These are phyloP conservation scores for Achlya flavicornis DNA, from an alignment of 2,888 invertebrate genomes.

Conservation along the genomic window DNA sequence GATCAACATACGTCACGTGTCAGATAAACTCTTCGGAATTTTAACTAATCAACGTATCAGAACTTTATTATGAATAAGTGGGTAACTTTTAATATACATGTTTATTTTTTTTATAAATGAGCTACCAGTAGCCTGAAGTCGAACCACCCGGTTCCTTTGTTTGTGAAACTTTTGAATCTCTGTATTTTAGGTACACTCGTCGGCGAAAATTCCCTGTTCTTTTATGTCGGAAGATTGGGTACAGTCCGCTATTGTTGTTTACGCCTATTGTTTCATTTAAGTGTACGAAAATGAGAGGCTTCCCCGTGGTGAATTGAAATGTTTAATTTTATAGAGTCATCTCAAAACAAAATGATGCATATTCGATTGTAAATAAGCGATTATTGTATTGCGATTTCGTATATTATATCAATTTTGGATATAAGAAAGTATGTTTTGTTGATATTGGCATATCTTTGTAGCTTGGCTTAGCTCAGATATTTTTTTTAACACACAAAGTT, in stretches of 20 bases:
- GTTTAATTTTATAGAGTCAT: conserved; percentile 11
- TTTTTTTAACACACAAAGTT: no score
- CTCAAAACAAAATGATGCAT: conserved; percentile 15
- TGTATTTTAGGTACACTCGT: conserved; percentile 10
- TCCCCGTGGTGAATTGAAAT: conserved; percentile 18
- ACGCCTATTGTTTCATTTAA: conserved; percentile 27
- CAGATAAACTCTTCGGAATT: no score
- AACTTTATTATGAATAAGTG: no score
- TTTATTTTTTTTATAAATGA: neutral
- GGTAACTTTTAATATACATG: neutral
- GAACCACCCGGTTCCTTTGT: neutral
- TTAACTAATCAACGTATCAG: no score
- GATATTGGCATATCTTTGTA: no score
- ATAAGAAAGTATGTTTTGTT: neutral
- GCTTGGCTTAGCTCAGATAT: no score
- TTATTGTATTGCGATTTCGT: neutral
- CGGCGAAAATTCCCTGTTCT: conserved; percentile 27
- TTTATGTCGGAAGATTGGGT: conserved; percentile 31
- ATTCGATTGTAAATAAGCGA: conserved; percentile 3
- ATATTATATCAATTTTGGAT: neutral
- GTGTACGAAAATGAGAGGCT: conserved; percentile 13
- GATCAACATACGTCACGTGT: no score
- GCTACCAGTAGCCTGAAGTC: neutral
- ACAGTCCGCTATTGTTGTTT: conserved; percentile 8
- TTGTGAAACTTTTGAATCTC: neutral